Conservation (phyloP, 2,797 vertebrate genomes). For the Megaceryle alcyon region DNA sequence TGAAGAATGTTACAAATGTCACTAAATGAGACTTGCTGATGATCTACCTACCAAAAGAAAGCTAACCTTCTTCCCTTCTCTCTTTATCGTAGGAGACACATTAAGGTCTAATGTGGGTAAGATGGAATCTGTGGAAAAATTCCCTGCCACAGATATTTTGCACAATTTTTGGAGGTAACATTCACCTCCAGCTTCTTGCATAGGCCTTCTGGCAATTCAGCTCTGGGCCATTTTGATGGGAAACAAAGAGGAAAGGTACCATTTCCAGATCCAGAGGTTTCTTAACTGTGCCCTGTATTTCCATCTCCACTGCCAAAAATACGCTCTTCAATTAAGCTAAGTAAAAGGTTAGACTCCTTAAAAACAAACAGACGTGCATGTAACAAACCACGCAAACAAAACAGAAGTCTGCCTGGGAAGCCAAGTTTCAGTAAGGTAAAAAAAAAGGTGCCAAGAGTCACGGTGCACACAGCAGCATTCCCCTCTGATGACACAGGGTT, state of each 20-base stretch:
- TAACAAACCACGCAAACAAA: background rate
- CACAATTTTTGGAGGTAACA: background rate
- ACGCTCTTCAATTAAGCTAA: background rate
- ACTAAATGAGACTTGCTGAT: background rate
- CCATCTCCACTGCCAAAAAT: background rate
- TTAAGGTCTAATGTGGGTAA: background rate
- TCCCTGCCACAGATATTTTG: background rate
- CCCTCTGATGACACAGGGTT: accelerated
- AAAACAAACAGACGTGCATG: background rate
- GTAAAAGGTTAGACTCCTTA: background rate
- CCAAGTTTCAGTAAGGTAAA: background rate
- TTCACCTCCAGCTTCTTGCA: background rate
- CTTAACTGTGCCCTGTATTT: background rate
- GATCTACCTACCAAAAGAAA: background rate
- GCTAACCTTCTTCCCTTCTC: background rate
- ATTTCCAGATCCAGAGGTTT: background rate
- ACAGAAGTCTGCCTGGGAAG: background rate
- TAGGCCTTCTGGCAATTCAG: background rate
- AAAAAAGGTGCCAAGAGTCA: background rate
- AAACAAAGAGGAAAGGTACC: background rate
- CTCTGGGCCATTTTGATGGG: background rate
- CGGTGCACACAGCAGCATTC: accelerated
- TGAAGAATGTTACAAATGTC: background rate
- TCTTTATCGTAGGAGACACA: background rate
- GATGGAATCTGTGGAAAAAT: background rate